Conservation (phyloP, 2,888 invertebrate genomes). For the Microplitis deprimator region DNA sequence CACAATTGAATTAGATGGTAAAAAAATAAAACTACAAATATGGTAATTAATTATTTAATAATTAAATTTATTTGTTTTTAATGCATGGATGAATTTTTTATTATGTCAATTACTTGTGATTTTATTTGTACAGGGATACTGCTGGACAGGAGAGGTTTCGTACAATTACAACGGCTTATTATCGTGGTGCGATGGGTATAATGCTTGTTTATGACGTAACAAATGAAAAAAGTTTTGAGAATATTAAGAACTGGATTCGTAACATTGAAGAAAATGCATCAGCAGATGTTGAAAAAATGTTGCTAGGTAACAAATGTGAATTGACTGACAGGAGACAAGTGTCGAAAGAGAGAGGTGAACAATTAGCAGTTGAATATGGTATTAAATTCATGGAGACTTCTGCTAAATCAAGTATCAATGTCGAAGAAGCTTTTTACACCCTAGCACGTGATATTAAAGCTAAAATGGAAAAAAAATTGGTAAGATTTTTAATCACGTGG, state of each 20-base stretch:
- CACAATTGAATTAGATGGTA: constrained; percentile 97
- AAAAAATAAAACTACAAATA: constrained; percentile 99
- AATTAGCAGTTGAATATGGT: constrained; percentile 97
- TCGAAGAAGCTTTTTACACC: constrained; percentile 98
- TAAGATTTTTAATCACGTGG: constrained; percentile 72
- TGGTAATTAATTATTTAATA: constrained; percentile 79
- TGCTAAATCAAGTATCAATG: constrained; percentile 97
- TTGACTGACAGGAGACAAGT: constrained; percentile 94
- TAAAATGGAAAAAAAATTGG: constrained; percentile 99
- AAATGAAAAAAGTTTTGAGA: constrained; percentile 98
- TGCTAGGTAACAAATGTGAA: constrained; percentile 99
- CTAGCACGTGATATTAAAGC: constrained; percentile 97
- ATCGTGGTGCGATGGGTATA: constrained; percentile 99
- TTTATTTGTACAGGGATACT: constrained; percentile 85
- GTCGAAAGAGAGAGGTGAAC: constrained; percentile 96
- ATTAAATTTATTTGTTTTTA: neutral
- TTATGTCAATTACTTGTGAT: constrained; percentile 31
- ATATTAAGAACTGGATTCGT: constrained; percentile 99
- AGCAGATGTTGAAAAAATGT: constrained; percentile 99
- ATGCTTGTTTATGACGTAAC: constrained; percentile 99
- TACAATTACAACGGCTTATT: constrained; percentile 99
- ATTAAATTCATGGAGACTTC: constrained; percentile 99
- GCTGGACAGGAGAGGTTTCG: constrained; percentile 99
- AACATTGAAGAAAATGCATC: constrained; percentile 99
- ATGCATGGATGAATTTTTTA: constrained; percentile 25